Percentiles rank a stretch among this genome's conserved stretches.
phyloP scores from a whole-genome alignment of 2,888 invertebrate genomes.

The Dicranocentrus wangi region DNA sequence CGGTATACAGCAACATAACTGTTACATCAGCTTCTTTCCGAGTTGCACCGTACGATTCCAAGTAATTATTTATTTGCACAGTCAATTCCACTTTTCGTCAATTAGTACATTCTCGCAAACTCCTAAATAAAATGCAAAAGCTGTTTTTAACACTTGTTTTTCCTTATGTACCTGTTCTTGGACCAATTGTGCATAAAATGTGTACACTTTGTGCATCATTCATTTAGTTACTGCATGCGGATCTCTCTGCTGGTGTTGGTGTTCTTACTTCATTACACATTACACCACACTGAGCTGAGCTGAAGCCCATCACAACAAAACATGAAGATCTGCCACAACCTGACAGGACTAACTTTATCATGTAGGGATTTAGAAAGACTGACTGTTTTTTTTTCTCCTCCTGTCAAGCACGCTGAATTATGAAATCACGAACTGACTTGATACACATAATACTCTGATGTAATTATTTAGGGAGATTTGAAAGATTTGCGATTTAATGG shows the following conservation, averaged over 20 bases:
- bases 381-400: slow-evolving; percentile 2
- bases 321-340: not conserved
- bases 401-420: slow-evolving; percentile 47
- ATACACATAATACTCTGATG: slow-evolving; percentile 35
- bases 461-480: slow-evolving; percentile 33
- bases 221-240: not conserved
- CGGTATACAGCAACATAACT: too few species aligned
- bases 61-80: too few species aligned
- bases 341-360: slow-evolving; percentile 4
- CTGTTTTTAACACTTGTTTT: slow-evolving; percentile 55
- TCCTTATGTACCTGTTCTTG: not conserved
- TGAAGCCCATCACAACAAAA: slow-evolving; percentile 5
- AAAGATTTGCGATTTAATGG: slow-evolving; percentile 23
- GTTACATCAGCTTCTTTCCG: too few species aligned
- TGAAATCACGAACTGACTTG: slow-evolving; percentile 51
- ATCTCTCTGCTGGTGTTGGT: not conserved
- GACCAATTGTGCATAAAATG: not conserved
- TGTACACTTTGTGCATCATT: not conserved
- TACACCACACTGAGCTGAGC: not conserved
- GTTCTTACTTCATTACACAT: slow-evolving; percentile 2
- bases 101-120: not conserved
- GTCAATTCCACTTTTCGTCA: not conserved
- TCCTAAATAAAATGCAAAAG: too few species aligned
- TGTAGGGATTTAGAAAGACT: slow-evolving; percentile 11
- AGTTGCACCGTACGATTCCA: too few species aligned